Evolutionary conservation across 2,113 vertebrate genomes (phyloP).

Genomic region (Leptobrachium leishanense): DNA sequence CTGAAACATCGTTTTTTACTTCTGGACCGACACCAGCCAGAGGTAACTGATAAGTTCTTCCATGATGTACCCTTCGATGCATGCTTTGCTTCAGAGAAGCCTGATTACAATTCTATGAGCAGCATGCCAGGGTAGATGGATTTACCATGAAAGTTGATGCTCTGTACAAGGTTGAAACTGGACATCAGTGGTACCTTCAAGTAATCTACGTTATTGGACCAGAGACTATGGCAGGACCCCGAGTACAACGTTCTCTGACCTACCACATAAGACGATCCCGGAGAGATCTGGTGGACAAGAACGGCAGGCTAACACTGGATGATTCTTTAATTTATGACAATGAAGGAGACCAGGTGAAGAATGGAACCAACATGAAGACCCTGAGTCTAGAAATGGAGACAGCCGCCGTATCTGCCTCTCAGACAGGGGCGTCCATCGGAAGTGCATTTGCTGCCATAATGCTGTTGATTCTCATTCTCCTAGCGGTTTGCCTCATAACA

Average conservation of each 20-base stretch:
- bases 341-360: conserved; percentile 91
- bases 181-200: conserved; percentile 97
- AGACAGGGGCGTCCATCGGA: conserved; percentile 78
- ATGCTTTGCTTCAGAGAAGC: conserved; percentile 80
- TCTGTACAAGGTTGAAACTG: conserved; percentile 96
- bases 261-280: conserved; percentile 66
- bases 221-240: conserved; percentile 75
- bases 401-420: conserved; percentile 65
- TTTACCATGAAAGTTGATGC: conserved; percentile 96
- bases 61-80: conserved; percentile 95
- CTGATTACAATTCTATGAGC: conserved; percentile 78
- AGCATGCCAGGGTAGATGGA: conserved; percentile 89
- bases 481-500: conserved; percentile 76
- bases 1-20: conserved; percentile 93
- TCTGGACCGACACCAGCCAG: conserved; percentile 92
- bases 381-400: conserved; percentile 78
- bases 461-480: conserved; percentile 75
- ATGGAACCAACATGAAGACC: conserved; percentile 97
- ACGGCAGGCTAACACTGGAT: conserved; percentile 70
- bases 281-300: conserved; percentile 74
- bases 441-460: conserved; percentile 76
- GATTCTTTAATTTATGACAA: conserved; percentile 94
- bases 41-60: conserved; percentile 86
- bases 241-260: conserved; percentile 81
- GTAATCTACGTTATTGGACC: conserved; percentile 95